Percentiles rank a stretch among this genome's conserved stretches.
phyloP scores from a whole-genome alignment of 2,113 vertebrate genomes.

The Limanda limanda region DNA sequence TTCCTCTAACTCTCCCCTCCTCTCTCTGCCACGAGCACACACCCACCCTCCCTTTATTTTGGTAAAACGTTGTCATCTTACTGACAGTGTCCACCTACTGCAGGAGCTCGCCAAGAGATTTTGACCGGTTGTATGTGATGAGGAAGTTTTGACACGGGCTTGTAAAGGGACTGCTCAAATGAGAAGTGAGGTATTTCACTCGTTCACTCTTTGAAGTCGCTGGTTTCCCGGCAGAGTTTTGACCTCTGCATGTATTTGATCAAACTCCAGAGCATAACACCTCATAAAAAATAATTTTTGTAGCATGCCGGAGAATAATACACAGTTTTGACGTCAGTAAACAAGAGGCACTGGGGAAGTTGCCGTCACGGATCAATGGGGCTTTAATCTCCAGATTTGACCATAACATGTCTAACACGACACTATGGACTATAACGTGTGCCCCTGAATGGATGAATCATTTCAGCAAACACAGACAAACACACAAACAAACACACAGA shows the following conservation, averaged over 20 bases:
- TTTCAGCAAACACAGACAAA: not conserved
- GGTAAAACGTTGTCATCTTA: slow-evolving; percentile 15
- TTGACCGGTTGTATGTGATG: not conserved
- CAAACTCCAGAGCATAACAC: not conserved
- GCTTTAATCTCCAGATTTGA: not conserved
- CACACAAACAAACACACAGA: no score
- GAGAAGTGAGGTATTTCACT: slow-evolving; percentile 18
- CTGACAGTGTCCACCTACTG: slow-evolving; percentile 5
- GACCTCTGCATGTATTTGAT: not conserved
- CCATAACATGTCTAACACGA: not conserved
- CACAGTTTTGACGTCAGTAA: slow-evolving; percentile 19
- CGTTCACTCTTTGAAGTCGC: not conserved
- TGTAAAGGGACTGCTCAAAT: not conserved
- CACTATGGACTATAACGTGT: no score
- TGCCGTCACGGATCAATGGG: slow-evolving; percentile 1
- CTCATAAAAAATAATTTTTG: not conserved
- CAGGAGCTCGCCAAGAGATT: not conserved
- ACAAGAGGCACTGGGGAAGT: not conserved
- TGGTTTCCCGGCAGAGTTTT: not conserved
- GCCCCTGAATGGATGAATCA: not conserved
- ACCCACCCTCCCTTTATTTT: not conserved
- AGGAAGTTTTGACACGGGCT: slow-evolving; percentile 9
- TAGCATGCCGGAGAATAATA: not conserved
- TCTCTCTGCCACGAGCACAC: not conserved
- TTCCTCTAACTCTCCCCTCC: not conserved